Evolutionary conservation across 1,140 invertebrate species (phyloP).

Genomic region (Ceratosolen solmsi): DNA sequence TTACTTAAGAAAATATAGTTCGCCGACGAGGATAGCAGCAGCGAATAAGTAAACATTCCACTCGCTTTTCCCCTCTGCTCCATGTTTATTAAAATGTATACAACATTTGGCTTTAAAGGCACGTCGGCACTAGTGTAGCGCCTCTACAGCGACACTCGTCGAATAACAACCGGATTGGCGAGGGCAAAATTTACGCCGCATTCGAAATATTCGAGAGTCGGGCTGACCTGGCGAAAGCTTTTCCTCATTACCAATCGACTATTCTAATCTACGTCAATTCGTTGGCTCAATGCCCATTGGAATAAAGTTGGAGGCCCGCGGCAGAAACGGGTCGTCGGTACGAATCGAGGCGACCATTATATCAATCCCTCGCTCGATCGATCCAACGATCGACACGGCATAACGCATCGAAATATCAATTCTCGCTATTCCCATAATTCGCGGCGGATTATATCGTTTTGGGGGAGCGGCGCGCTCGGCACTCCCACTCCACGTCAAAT

Average conservation of each 20-base stretch:
- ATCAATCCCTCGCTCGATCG: too few relatives aligned
- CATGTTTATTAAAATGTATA: not conserved
- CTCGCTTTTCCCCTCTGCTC: not conserved
- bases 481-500: too few relatives aligned
- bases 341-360: too few relatives aligned
- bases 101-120: not conserved
- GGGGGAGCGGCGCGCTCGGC: too few relatives aligned
- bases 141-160: not conserved
- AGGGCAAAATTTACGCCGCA: not conserved
- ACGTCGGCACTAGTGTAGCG: not conserved
- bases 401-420: too few relatives aligned
- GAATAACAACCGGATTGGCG: not conserved
- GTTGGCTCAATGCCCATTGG: not conserved
- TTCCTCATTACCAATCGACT: not conserved
- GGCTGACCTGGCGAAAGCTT: not conserved
- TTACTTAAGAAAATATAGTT: not conserved
- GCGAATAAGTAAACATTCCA: not conserved
- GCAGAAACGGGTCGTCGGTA: not conserved
- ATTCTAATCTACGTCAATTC: not conserved
- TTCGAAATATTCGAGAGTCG: not conserved
- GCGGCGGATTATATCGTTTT: too few relatives aligned
- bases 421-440: too few relatives aligned
- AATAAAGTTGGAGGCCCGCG: not conserved
- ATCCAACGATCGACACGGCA: too few relatives aligned
- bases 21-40: not conserved